Base-by-base conservation (phyloP, 2,113 vertebrate genomes). In the Malurus elegans region DNA sequence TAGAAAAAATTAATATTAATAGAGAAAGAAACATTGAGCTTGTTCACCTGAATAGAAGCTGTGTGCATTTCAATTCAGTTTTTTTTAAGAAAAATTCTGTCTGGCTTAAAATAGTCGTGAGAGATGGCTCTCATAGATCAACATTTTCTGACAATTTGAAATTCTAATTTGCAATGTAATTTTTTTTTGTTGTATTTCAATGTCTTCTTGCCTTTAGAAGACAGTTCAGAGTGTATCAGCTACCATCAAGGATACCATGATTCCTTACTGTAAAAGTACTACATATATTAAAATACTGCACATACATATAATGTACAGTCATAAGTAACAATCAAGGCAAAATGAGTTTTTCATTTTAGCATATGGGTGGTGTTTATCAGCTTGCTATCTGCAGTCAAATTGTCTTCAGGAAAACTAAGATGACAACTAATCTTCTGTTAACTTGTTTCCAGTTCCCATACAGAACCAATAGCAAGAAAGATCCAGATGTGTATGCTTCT, bases 231-330 rank as follows among this genome's bases (percentile, higher is more conserved):
- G 74, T 28, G 53, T 54, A 69, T 97, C 94, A 92, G 88, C 94
- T 96, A 95, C 90, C 93, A 95, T 96, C 88, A 90, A 96, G 95
- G 92, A 85, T 92, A 86, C 79, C 50, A 11, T 38, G 53, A 88
- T 89, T 97, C 88, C 97, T 97, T 96, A 90, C 93, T 95, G 79
- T 79, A 95, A 96, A 97, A 97, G 92, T 91, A 92, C 92, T 92
- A 91, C 88, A 96, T 28, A 40, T 19, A 56, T 12, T n/a, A 74
- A 74, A 57, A 29, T 5, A 48, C 47, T 48, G 47, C 21, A 48
- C 47, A 48, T 48, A 48, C 11, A 48, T 96, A 79, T 83, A 95
- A 91, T 64, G 83, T 96, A 76, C 83, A 96, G 90, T 92, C 87
- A 71, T 91, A 96, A 97, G 83, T 90, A 97, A 94, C 80, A 95